A percentile compares a stretch with the other conserved stretches of the same genome.
Evolutionary conservation across 1,140 invertebrate species (phyloP).

Genomic region (Drosophila micromelanica): DNA sequence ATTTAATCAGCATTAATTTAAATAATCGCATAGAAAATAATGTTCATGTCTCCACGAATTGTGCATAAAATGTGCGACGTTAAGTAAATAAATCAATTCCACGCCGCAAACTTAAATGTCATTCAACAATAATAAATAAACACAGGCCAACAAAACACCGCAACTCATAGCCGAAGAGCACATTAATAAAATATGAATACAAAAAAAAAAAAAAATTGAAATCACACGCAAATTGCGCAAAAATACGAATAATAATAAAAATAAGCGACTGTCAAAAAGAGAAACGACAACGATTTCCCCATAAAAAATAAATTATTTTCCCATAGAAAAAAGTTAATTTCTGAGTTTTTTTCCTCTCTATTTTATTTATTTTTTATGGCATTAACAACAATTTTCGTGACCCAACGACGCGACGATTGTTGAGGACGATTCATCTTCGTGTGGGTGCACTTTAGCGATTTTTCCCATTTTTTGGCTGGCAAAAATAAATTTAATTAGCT

Average conservation of each 20-base stretch:
- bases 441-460: slow-evolving; percentile 37
- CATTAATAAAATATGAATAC: slow-evolving; percentile 27
- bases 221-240: slow-evolving; percentile 48
- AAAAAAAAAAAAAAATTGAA: slow-evolving; percentile 33
- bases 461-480: slow-evolving; percentile 23
- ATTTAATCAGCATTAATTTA: slow-evolving; percentile 49
- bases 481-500: slow-evolving; percentile 76
- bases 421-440: slow-evolving; percentile 59
- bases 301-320: slow-evolving; percentile 66
- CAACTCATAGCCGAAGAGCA: not conserved
- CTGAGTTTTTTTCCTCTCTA: slow-evolving; percentile 15
- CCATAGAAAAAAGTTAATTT: slow-evolving; percentile 47
- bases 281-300: slow-evolving; percentile 46
- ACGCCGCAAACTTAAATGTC: slow-evolving; percentile 55
- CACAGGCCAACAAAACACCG: not conserved
- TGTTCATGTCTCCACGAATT: slow-evolving; percentile 24
- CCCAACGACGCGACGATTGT: slow-evolving; percentile 16
- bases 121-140: slow-evolving; percentile 44
- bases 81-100: slow-evolving; percentile 52
- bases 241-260: slow-evolving; percentile 34
- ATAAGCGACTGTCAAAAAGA: slow-evolving; percentile 51
- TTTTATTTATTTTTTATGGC: slow-evolving; percentile 30
- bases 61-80: slow-evolving; percentile 18
- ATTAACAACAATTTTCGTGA: slow-evolving; percentile 59
- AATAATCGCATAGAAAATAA: slow-evolving; percentile 37